Evolutionary conservation across 1,140 invertebrate species (phyloP), one percentile per base, ranked within the genome.

Genomic region (Caenorhabditis inopinata): DNA sequence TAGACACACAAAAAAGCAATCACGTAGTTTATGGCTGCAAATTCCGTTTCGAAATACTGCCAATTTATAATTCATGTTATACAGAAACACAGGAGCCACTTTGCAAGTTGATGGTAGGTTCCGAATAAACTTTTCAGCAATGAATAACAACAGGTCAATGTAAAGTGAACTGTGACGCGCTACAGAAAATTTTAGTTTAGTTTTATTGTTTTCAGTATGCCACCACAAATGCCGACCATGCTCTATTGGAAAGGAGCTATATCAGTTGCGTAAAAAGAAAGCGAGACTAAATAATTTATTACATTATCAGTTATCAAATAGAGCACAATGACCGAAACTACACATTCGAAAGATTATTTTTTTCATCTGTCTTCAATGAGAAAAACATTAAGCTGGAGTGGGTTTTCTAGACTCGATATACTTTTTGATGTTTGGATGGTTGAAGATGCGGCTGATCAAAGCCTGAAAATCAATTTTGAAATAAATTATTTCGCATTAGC

Each of bases 361-460:
- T 74, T 74, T 23, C 14, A 42, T 42, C 45, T 74, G 48, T 45
- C 4, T 9, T 42, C 42, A 25, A 49, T 38, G 11, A n/a, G 5
- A 18, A 12, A 76, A 3, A 2, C n/a, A 11, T 78, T 62, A 53
- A 12, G 76, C 74, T 48, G 74, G 74, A 27, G 74, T 75, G 2
- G 42, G 21, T 18, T 75, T 75, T 75, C 74, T 75, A 35, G 4
- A 7, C 16, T 42, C 42, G 14, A 81, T 38, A 21, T 82, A 49
- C 46, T 84, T 74, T 53, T 84, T 85, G 80, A 85, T 85, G 7
- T 58, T 75, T 6, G 84, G 84, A 25, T 76, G 51, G 58, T 85
- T 85, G 77, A 87, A 85, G 25, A 85, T 29, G 35, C 84, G 84
- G 51, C 74, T 80, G 75, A 85, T 85, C 18, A 85, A 75, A 45